A percentile compares a stretch with the other conserved stretches of the same genome.
Conservation (phyloP, 2,113 vertebrate genomes). For the Crotalus helleri region DNA sequence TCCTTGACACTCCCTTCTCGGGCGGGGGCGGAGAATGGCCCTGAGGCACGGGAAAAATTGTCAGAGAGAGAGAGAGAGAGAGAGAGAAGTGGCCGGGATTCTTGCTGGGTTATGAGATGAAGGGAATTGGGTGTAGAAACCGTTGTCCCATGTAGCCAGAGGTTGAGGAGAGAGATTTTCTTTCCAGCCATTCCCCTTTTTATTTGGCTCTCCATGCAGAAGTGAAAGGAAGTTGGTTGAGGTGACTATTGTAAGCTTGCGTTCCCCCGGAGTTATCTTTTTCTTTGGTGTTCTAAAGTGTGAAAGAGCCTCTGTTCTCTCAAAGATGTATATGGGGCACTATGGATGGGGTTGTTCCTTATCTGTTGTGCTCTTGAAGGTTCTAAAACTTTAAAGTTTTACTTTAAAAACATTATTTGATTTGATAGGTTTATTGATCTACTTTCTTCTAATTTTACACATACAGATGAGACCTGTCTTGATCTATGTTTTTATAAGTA, state of each 20-base stretch:
- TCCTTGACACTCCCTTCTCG: neutral
- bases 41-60: neutral
- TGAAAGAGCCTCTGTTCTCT: neutral
- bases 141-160: neutral
- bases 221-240: neutral
- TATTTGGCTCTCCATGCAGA: neutral
- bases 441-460: neutral
- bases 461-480: neutral
- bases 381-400: neutral
- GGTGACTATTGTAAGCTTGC: neutral
- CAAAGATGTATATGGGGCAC: neutral
- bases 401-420: neutral
- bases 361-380: neutral
- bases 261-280: neutral
- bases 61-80: neutral
- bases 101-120: neutral
- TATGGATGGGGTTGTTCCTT: no score
- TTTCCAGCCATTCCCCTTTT: neutral
- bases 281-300: neutral
- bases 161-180: neutral
- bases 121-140: neutral
- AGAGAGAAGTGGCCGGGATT: neutral
- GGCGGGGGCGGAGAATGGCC: constrained; percentile 19
- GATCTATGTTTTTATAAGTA: neutral
- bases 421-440: neutral